Evolutionary conservation across 2,797 vertebrate genomes (phyloP).

Genomic region (Enoplosus armatus): DNA sequence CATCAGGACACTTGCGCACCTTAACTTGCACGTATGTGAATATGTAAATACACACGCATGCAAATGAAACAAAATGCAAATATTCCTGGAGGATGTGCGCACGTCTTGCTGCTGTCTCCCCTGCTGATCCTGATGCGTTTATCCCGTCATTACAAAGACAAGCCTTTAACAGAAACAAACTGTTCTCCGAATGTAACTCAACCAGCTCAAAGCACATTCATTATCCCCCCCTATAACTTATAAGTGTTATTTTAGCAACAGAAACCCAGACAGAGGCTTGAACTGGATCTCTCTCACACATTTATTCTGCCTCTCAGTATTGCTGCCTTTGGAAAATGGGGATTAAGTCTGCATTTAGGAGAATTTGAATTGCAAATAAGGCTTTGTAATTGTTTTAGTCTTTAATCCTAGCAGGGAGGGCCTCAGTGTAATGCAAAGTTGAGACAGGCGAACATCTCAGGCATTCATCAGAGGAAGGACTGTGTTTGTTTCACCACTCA

Average conservation of each 20-base stretch:
- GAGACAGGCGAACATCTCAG: conserved; percentile 69
- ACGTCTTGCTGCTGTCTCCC: conserved; percentile 34
- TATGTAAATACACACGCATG: conserved; percentile 51
- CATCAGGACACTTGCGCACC: conserved; percentile 52
- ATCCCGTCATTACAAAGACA: conserved; percentile 46
- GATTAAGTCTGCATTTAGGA: conserved; percentile 81
- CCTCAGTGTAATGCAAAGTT: conserved; percentile 69
- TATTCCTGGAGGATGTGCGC: conserved; percentile 21
- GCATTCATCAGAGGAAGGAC: conserved; percentile 70
- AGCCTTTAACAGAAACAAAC: conserved; percentile 69
- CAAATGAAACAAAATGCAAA: conserved; percentile 62
- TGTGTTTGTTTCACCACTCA: conserved; percentile 72
- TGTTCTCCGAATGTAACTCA: conserved; percentile 70
- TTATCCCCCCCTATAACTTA: conserved; percentile 68
- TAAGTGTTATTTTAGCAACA: conserved; percentile 76
- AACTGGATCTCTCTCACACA: conserved; percentile 74
- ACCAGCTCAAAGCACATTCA: conserved; percentile 67
- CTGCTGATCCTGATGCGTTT: conserved; percentile 57
- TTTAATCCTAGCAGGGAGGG: conserved; percentile 77
- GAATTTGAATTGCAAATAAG: conserved; percentile 81
- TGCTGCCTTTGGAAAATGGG: conserved; percentile 75
- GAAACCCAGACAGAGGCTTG: conserved; percentile 70
- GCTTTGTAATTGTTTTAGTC: conserved; percentile 82
- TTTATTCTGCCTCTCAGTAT: conserved; percentile 71
- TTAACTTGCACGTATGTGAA: conserved; percentile 32